phyloP scores from a whole-genome alignment of 2,113 vertebrate genomes.

The Bettongia penicillata region DNA sequence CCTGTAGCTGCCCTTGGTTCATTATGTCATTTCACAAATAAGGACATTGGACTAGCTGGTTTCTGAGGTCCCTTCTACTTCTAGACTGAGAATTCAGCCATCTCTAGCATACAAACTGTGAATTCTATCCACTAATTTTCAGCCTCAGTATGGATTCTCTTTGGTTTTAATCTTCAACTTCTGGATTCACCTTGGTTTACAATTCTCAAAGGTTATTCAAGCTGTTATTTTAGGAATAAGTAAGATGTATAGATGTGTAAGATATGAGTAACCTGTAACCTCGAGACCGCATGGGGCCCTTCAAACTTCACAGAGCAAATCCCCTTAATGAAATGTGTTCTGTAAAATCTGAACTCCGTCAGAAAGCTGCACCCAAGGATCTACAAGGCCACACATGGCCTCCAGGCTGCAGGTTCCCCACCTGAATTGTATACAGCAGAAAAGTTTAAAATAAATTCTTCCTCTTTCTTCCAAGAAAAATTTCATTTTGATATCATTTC shows the following conservation, averaged over 20 bases:
- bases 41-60: neutral
- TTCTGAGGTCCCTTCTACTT: neutral
- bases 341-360: no score
- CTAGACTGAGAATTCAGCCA: neutral
- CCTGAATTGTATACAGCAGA: slow-evolving; percentile 11
- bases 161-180: neutral
- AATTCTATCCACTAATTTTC: neutral
- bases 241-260: neutral
- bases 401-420: no score
- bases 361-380: no score
- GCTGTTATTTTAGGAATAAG: neutral
- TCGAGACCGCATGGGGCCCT: no score
- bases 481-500: neutral
- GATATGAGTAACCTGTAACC: no score
- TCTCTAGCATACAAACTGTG: neutral
- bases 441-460: slow-evolving; percentile 63
- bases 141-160: neutral
- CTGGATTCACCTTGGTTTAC: neutral
- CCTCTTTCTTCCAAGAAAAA: slow-evolving; percentile 43
- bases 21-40: neutral
- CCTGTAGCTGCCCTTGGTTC: neutral
- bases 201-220: neutral
- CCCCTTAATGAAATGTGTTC: no score
- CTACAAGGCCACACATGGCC: no score
- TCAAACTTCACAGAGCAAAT: no score